Base-by-base conservation (phyloP, 1,140 invertebrate genomes). In the Ectropis grisescens region DNA sequence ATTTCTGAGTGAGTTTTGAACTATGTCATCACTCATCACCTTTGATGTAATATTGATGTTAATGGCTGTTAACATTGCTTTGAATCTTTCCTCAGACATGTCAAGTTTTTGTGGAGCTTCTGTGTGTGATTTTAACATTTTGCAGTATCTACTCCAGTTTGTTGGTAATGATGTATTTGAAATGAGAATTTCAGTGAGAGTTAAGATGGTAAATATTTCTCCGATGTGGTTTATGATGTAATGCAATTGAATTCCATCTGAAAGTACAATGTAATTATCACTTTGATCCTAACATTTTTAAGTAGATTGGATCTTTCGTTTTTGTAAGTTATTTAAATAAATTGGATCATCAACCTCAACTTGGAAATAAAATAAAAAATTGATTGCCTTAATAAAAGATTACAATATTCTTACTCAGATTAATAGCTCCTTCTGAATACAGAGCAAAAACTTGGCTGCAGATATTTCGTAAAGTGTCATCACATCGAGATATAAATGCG, bases 371-470 rank as follows among this genome's bases (percentile, higher is more conserved):
- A 22, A 22, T 19, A 19, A 19, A 4, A 19, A 19, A 19, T n/a
- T n/a, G n/a, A n/a, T n/a, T n/a, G n/a, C n/a, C n/a, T 19, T 4
- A 19, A 19, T 19, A 19, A 19, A 19, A 4, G 8, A 19, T 19
- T 19, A 8, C n/a, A 26, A 26, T n/a, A 10, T 2, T n/a, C 78
- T 76, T 86, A 90, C 64, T 79, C 33, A 75, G 47, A 52, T 76
- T 81, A 16, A 85, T 69, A 30, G 78, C 59, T 22, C 58, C 62
- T 45, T 82, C 82, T 9, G 65, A 71, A 48, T 88, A 85, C 11
- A 90, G 68, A 12, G 83, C 82, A 65, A 87, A 85, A 29, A 93
- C 66, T 78, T 94, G 91, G 26, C 84, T 83, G 28, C 92, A 80
- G 2, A 90, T 66, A 62, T 90, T 88, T 22, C 71, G 82, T 2